Evolutionary conservation across 2,888 invertebrate species (phyloP), one percentile per base, ranked within the genome.

Genomic region (Drosophila testacea): DNA sequence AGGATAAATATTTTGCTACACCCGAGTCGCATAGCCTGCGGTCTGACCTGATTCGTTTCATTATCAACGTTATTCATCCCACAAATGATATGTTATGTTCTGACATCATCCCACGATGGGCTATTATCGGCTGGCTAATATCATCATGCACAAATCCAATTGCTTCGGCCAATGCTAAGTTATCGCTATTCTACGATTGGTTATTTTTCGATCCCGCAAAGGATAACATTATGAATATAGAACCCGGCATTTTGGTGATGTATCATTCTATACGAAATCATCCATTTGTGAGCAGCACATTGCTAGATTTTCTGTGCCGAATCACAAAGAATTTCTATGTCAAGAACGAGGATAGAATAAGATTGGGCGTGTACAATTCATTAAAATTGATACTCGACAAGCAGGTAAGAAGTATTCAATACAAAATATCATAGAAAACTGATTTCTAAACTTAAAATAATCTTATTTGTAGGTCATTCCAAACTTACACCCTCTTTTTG

Each of bases 191-290:
- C 89, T 95, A 94, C 88, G 95, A 96, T 91, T 95, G 95, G 95
- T 92, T 95, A n/a, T 94, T 95, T 81, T 95, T 94, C 90, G 95
- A 95, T 89, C 94, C 95, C 3, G 93, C 93, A 46, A 94, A 94
- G 85, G 95, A 95, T 90, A 95, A 94, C 89, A 95, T 95, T 55
- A 95, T 95, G 95, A 95, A 95, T 89, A 94, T 95, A 74, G 95
- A 95, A 89, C 95, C 95, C 2, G 95, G 95, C 30, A 95, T 95
- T 83, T 92, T 95, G 66, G 95, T 95, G n/a, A 95, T 95, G 95
- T 94, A 94, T 89, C 94, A 95, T 91, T 95, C 95, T 36, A 94
- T 95, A 91, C 92, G 94, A 76, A 94, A 94, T 70, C 95, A 95
- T 91, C 94, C 95, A 22, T 94, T 94, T 73, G 94, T 95, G 42